Conservation (phyloP, 2,113 vertebrate genomes). For the Lanius ludovicianus region DNA sequence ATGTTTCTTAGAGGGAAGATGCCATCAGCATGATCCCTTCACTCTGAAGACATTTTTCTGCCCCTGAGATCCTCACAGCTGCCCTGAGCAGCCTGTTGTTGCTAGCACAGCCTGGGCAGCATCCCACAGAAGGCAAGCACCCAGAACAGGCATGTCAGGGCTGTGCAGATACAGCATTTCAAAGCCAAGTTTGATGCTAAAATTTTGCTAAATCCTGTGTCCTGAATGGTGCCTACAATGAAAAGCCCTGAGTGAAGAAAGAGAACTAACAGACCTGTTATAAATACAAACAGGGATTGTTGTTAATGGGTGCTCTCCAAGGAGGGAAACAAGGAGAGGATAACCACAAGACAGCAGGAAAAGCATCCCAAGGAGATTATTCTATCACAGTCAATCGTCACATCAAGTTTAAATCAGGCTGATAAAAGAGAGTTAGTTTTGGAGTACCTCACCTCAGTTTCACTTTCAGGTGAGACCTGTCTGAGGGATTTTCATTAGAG, state of each 20-base stretch:
- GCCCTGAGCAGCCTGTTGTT: neutral
- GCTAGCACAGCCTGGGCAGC: neutral
- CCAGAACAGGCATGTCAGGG: neutral
- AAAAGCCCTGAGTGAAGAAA: neutral
- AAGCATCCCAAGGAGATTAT: neutral
- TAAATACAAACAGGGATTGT: neutral
- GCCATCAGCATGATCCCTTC: neutral
- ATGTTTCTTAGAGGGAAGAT: neutral
- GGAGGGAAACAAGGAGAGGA: neutral
- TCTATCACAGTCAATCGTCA: neutral
- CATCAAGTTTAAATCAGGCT: neutral
- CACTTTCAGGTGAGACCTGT: neutral
- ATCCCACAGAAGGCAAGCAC: neutral
- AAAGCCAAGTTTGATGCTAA: neutral
- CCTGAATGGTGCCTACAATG: neutral
- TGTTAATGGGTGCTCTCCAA: fast-evolving
- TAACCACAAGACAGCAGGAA: neutral
- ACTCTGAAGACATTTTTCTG: neutral
- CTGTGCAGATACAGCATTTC: neutral
- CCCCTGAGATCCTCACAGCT: neutral
- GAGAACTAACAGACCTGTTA: neutral
- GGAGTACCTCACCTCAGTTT: neutral
- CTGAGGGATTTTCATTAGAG: neutral
- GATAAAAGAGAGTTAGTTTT: neutral
- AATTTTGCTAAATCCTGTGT: neutral